Evolutionary conservation across 2,113 vertebrate species (phyloP), one percentile per base, ranked within the genome.

Genomic region (Phyllopteryx taeniolatus): DNA sequence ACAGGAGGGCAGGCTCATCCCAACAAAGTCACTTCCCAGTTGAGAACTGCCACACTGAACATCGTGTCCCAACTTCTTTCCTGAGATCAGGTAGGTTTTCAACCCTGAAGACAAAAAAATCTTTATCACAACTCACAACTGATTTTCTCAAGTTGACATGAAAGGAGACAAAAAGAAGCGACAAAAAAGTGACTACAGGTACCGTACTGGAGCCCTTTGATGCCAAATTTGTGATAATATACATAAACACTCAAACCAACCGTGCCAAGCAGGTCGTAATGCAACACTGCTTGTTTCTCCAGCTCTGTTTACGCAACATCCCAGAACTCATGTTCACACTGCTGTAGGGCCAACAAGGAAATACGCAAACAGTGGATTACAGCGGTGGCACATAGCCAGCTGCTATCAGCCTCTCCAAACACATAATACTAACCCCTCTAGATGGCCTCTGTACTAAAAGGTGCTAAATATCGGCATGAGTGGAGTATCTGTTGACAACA

Each of bases 71-170:
- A 83, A 79, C 91, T 93, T 95, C 90, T 93, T 94, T 63, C 97
- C 97, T 6, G 97, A 97, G 87, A 98, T 98, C 91, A 98, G 93
- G 85, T 94, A 98, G 35, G 97, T 98, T 91, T 95, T 96, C 83
- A 97, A 84, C 69, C 96, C 97, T 98, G 82, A 64, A 84, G 7
- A 78, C 54, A 14, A 47, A 72, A 7, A 33, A 57, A 7, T 60
- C 11, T 0, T 13, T 31, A 56, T 39, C 27, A 10, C 0, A n/a
- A 67, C 2, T 43, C 42, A 39, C 35, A 39, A 39, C 35, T 57
- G 17, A 13, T 15, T 63, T 76, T 74, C 14, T 13, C 22, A 39
- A 20, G 73, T 68, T 61, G 39, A 22, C 27, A 42, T 56, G 12
- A 47, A 57, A 35, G 51, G 43, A 10, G 2, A 17, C 7, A 33